Percentiles rank a stretch among this genome's conserved stretches.
Conservation (phyloP, 1,140 invertebrate species). For the Teleogryllus occipitalis region DNA sequence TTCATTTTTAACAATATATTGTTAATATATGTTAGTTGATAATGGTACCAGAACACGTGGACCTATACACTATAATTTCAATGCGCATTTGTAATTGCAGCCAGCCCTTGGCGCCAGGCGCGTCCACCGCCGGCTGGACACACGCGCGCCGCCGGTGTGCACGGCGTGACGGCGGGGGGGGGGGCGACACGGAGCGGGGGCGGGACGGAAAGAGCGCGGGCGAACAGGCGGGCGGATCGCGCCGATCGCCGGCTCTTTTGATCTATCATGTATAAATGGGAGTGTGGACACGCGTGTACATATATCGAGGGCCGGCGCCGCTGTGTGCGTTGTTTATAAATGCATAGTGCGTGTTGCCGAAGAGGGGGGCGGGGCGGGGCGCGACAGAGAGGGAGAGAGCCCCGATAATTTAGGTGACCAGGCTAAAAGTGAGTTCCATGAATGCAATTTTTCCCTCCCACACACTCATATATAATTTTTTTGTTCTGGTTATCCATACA, state of each 20-base stretch:
- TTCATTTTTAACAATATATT: too few relatives aligned
- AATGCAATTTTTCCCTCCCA: neutral
- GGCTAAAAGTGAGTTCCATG: neutral
- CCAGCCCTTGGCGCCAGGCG: too few relatives aligned
- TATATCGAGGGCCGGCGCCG: neutral
- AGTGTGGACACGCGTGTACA: neutral
- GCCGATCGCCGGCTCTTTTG: neutral
- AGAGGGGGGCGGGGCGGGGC: neutral
- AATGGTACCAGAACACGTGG: too few relatives aligned
- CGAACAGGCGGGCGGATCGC: too few relatives aligned
- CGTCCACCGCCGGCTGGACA: too few relatives aligned
- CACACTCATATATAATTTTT: neutral
- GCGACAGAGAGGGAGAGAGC: neutral
- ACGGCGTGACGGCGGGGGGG: too few relatives aligned
- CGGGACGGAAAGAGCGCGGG: too few relatives aligned
- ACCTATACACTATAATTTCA: too few relatives aligned
- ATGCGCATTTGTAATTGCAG: too few relatives aligned
- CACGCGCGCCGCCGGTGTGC: too few relatives aligned
- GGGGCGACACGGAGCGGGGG: too few relatives aligned
- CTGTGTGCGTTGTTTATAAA: neutral
- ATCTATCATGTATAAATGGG: conserved; percentile 5
- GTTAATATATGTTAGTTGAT: too few relatives aligned
- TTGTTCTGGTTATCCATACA: neutral
- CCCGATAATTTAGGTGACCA: neutral
- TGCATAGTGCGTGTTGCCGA: neutral